Base-by-base conservation (phyloP, 2,888 invertebrate genomes). In the Caenorhabditis imperialis region DNA sequence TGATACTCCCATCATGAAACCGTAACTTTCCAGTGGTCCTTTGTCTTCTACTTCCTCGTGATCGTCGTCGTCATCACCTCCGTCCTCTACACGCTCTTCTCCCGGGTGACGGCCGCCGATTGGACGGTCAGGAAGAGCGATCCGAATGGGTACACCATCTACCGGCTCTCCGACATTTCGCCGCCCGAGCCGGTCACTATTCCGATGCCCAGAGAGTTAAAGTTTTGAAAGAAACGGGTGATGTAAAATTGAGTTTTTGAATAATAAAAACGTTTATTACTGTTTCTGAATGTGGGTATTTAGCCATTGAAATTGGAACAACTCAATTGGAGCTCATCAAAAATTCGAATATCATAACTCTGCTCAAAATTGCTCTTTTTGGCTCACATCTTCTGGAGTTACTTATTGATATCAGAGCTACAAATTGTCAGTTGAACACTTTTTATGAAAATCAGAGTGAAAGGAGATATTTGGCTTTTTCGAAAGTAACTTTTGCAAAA, bases 11-110 rank as follows among this genome's bases (percentile, higher is more conserved):
- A 18, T 35, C 4, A 38, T 20, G n/a, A 3, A 30, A 6, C 30
- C 6, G n/a, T n/a, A n/a, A n/a, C n/a, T 30, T 30, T 30, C 10
- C 73, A 79, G 77, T 79, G 79, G 79, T 61, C 73, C 3, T 40
- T 61, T 7, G 70, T 79, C 0, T 79, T 79, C 76, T 79, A 77
- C 50, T 60, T 76, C 38, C 57, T 79, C 25, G 48, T 63, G 18
- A 51, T 61, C 18, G 37, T 54, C 23, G 47, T 73, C 44, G 60
- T 75, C 33, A 18, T 73, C 35, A 76, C 75, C 3, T 57, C 71
- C 7, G 14, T 71, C 1, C 16, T 60, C 58, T 79, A 76, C 48
- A 44, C 65, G 22, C 33, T 75, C 14, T 65, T 73, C 38, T 44
- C 77, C 1, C 35, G 48, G 35, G 67, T 71, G 6, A 40, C 57